Percentiles rank a stretch among this genome's conserved stretches.
phyloP scores from a whole-genome alignment of 2,888 invertebrate species.

The Pegoplata infirma region DNA sequence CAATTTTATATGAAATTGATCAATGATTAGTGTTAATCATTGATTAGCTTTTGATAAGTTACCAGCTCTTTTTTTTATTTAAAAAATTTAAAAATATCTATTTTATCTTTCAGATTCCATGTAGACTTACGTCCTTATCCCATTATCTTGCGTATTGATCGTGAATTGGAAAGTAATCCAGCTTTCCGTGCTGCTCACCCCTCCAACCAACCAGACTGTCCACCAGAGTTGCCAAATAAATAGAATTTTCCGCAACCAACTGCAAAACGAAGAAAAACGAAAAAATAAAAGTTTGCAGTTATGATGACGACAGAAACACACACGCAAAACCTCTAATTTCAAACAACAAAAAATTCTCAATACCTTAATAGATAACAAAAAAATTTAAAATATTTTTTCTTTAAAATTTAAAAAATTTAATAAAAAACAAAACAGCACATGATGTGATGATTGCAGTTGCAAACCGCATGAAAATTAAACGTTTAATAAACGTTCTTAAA shows the following conservation, averaged over 20 bases:
- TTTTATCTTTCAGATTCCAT: conserved; percentile 84
- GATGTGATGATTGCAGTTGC: conserved; percentile 73
- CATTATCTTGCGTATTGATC: conserved; percentile 91
- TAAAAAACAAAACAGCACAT: conserved; percentile 67
- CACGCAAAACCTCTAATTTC: conserved; percentile 13
- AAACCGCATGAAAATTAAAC: conserved; percentile 71
- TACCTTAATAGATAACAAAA: not conserved
- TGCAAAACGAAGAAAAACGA: conserved; percentile 75
- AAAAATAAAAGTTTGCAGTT: conserved; percentile 75
- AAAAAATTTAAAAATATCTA: conserved; percentile 1
- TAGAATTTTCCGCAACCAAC: conserved; percentile 76
- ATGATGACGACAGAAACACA: conserved; percentile 44
- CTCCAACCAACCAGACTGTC: conserved; percentile 95
- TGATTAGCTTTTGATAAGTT: too few relatives aligned
- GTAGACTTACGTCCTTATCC: conserved; percentile 94
- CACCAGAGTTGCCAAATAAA: conserved; percentile 90
- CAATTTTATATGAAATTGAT: too few relatives aligned
- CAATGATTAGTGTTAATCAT: too few relatives aligned
- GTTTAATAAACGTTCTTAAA: conserved; percentile 53
- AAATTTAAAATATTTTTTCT: conserved; percentile 3
- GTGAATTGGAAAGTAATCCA: conserved; percentile 91
- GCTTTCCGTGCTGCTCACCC: conserved; percentile 95
- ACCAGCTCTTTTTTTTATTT: too few relatives aligned
- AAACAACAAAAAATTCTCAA: not conserved
- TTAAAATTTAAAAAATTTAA: conserved; percentile 19